Conservation (phyloP, 2,888 invertebrate species). For the Halictus quadricinctus region DNA sequence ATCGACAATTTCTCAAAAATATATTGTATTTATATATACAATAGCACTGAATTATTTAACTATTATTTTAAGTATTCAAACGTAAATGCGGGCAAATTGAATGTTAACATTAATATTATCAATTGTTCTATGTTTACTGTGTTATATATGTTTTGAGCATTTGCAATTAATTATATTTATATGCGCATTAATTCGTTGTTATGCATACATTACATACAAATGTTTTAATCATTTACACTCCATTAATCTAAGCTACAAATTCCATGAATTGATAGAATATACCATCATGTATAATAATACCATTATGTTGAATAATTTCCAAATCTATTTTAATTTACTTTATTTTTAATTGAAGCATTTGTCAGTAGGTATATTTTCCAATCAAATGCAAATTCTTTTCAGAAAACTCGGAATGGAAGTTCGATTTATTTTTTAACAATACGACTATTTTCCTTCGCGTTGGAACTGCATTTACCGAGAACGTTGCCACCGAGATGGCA, state of each 20-base stretch:
- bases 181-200: neutral
- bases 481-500: slow-evolving; percentile 10
- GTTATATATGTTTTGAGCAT: neutral
- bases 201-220: neutral
- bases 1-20: no score
- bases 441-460: neutral
- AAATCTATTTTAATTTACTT: neutral
- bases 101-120: neutral
- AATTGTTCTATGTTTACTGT: neutral
- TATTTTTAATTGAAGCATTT: neutral
- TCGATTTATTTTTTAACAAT: neutral
- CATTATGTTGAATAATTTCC: no score
- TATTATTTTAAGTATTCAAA: neutral
- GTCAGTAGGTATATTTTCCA: neutral
- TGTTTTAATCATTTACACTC: neutral
- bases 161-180: neutral
- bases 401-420: neutral
- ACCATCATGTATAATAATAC: neutral
- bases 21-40: no score
- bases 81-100: neutral
- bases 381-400: neutral
- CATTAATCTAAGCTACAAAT: neutral
- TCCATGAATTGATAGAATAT: neutral
- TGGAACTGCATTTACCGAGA: neutral
- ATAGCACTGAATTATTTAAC: neutral